These are phyloP conservation scores for Tiaroga cobitis DNA, from an alignment of 2,797 vertebrate species.

Conservation along the genomic window DNA sequence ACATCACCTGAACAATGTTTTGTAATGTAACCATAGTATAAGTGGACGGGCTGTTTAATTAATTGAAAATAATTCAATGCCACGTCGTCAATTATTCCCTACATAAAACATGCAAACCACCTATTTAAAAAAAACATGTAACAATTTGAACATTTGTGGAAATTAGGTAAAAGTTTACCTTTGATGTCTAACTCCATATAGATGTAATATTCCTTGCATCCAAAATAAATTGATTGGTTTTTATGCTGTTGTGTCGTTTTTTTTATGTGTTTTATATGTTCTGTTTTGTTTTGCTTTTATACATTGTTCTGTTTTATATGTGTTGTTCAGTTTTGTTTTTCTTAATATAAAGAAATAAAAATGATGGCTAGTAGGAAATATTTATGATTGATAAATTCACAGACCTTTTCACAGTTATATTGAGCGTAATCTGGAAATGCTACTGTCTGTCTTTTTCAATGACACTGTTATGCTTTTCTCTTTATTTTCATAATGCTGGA, in stretches of 20 bases:
- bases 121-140: background rate
- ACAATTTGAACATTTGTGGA: background rate
- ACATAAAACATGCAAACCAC: background rate
- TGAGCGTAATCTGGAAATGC: background rate
- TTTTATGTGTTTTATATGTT: background rate
- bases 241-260: background rate
- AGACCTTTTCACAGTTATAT: background rate
- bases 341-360: background rate
- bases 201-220: background rate
- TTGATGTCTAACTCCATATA: background rate
- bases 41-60: too few relatives aligned
- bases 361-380: background rate
- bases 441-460: background rate
- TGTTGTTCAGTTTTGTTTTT: background rate
- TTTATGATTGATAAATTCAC: background rate
- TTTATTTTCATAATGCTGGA: background rate
- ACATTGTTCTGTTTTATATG: background rate
- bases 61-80: too few relatives aligned
- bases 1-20: too few relatives aligned
- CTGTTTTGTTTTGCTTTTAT: background rate
- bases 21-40: too few relatives aligned
- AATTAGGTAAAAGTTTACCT: background rate
- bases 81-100: too few relatives aligned
- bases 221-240: background rate
- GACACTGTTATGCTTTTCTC: background rate